Conservation (phyloP, 2,797 vertebrate species). For the Coluber constrictor region DNA sequence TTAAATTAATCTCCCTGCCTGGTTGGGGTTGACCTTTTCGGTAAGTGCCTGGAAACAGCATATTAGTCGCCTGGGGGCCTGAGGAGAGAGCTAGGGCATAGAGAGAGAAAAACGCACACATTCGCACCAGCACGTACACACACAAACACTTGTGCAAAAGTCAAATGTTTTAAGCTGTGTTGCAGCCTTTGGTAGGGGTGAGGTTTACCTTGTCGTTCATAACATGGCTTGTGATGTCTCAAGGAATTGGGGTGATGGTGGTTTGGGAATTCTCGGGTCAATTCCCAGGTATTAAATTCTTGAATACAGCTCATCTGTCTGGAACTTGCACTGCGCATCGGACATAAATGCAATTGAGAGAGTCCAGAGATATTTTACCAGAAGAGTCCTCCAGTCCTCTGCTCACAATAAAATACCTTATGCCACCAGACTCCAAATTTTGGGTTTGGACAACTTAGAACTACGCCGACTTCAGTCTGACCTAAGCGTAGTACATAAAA, state of each 20-base stretch:
- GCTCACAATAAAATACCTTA: too few relatives aligned
- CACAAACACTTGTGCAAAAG: background rate
- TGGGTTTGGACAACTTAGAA: too few relatives aligned
- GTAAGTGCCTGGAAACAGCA: conserved; percentile 63
- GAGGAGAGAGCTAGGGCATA: background rate
- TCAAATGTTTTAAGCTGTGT: background rate
- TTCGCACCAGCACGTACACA: background rate
- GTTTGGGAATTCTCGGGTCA: background rate
- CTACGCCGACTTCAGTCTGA: too few relatives aligned
- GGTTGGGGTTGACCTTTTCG: conserved; percentile 64
- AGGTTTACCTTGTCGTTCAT: background rate
- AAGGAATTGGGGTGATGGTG: background rate
- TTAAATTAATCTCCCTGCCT: conserved; percentile 61
- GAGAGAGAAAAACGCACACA: background rate
- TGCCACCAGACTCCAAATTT: too few relatives aligned
- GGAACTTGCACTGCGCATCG: too few relatives aligned
- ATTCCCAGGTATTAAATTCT: background rate
- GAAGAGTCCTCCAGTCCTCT: too few relatives aligned
- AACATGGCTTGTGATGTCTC: background rate
- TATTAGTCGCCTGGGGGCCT: conserved; percentile 49
- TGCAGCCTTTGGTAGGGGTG: background rate
- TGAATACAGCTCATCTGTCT: too few relatives aligned
- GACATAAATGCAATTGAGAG: too few relatives aligned
- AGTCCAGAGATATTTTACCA: too few relatives aligned
- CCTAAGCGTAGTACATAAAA: too few relatives aligned